phyloP scores from a whole-genome alignment of 2,888 invertebrate species.

The Ryuthela nishihirai region DNA sequence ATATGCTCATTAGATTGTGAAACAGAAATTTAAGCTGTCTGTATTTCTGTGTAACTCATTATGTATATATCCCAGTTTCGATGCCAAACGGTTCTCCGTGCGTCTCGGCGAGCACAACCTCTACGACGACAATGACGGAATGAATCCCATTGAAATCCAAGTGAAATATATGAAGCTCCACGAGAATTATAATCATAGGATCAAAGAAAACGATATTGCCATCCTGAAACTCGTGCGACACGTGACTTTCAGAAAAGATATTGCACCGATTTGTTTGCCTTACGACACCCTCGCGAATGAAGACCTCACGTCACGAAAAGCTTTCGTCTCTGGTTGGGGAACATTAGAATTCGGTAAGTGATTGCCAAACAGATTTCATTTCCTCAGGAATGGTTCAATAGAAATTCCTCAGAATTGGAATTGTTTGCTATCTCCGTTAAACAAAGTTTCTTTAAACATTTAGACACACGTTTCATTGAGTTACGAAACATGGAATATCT shows the following conservation, averaged over 20 bases:
- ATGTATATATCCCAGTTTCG: too few relatives aligned
- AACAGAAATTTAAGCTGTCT: too few relatives aligned
- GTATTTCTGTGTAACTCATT: too few relatives aligned
- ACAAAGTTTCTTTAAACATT: too few relatives aligned
- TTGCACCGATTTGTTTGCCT: constrained; percentile 38
- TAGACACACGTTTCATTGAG: too few relatives aligned
- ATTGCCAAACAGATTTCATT: too few relatives aligned
- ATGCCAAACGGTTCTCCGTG: too few relatives aligned
- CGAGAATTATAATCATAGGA: constrained; percentile 61
- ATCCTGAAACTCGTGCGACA: constrained; percentile 55
- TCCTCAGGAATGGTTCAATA: too few relatives aligned
- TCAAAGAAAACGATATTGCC: constrained; percentile 73
- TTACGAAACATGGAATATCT: too few relatives aligned
- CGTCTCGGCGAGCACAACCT: constrained; percentile 68
- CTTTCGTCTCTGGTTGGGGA: constrained; percentile 74
- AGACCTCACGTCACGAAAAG: constrained; percentile 23
- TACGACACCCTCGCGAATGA: constrained; percentile 28
- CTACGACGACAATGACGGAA: constrained; percentile 23
- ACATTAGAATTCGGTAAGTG: constrained; percentile 28
- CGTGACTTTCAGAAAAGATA: constrained; percentile 26
- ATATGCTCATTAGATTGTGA: too few relatives aligned
- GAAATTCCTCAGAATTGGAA: too few relatives aligned
- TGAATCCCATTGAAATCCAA: constrained; percentile 28
- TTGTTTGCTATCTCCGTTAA: too few relatives aligned
- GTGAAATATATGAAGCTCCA: constrained; percentile 60